phyloP scores from a whole-genome alignment of 1,140 invertebrate species.

The Apis laboriosa region DNA sequence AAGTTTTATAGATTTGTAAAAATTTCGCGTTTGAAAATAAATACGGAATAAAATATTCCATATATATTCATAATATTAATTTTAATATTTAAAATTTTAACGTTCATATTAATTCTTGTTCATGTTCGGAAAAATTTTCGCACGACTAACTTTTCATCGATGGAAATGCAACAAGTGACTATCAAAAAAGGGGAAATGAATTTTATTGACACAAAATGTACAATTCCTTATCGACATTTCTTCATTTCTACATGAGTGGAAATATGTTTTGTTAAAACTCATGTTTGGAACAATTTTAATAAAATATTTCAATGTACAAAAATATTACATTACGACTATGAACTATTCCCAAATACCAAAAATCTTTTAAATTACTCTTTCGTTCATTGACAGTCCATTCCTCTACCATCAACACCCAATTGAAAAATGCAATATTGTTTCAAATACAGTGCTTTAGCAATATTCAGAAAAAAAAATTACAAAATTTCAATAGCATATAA shows the following conservation, averaged over 20 bases:
- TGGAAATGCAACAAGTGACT: slow-evolving; percentile 10
- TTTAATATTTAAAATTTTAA: background rate
- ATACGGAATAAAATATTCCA: background rate
- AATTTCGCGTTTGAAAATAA: background rate
- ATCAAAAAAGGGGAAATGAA: background rate
- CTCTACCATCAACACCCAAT: no score
- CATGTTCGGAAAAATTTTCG: background rate
- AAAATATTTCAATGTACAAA: no score
- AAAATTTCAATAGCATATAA: no score
- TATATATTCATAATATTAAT: background rate
- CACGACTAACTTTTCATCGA: background rate
- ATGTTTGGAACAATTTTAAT: background rate
- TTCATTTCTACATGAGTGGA: no score
- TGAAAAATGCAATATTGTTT: no score
- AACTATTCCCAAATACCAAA: no score
- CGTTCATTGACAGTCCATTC: no score
- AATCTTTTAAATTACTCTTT: no score
- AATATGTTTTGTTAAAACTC: background rate
- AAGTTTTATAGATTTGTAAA: background rate
- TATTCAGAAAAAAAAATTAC: no score
- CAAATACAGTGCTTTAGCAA: no score
- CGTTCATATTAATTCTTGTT: background rate
- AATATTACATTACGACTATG: no score
- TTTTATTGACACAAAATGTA: background rate
- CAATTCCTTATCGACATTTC: background rate